Percentiles rank a stretch among this genome's conserved stretches.
Conservation (phyloP, 2,113 vertebrate genomes). For the Lycaon pictus region DNA sequence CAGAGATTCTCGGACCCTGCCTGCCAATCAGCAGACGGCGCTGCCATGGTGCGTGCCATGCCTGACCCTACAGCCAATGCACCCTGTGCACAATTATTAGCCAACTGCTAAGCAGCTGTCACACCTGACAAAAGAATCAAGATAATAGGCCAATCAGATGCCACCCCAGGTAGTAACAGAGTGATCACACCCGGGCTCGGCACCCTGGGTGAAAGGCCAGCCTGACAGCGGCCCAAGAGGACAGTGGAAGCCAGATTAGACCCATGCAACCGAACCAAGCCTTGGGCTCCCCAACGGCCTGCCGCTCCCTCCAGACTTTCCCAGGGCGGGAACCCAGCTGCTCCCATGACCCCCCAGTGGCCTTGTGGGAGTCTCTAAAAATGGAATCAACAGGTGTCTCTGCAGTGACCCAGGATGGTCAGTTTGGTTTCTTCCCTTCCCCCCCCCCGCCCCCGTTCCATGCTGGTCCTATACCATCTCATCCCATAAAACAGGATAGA, state of each 20-base stretch:
- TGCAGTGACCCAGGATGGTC: background rate
- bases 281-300: background rate
- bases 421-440: background rate
- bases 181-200: background rate
- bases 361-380: background rate
- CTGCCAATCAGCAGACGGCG: background rate
- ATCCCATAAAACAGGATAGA: conserved; percentile 76
- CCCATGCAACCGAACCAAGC: background rate
- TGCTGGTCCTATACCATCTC: background rate
- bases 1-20: background rate
- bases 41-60: background rate
- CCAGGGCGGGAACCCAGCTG: background rate
- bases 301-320: background rate
- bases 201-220: conserved; percentile 65
- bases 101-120: background rate
- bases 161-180: conserved; percentile 30
- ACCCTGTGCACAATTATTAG: conserved; percentile 57
- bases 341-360: background rate
- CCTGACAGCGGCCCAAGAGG: background rate
- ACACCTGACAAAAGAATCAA: conserved; percentile 51
- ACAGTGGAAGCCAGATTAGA: background rate
- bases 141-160: background rate
- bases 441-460: background rate
- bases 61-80: background rate
- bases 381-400: conserved; percentile 35